These are phyloP conservation scores for Cephus runcator DNA, from an alignment of 2,888 invertebrate species.

Conservation along the genomic window DNA sequence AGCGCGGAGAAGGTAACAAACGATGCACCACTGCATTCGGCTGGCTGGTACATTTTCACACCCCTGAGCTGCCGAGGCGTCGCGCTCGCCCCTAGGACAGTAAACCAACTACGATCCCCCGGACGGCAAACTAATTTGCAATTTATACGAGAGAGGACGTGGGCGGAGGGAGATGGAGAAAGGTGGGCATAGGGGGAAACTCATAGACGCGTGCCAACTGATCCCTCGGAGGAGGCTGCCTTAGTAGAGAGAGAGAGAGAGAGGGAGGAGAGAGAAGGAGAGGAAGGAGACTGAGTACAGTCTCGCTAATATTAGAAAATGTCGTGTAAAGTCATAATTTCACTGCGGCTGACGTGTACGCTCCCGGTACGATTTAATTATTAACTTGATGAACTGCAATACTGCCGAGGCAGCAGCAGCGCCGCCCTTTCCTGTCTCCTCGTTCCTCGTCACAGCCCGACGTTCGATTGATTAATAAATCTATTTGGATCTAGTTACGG, in stretches of 20 bases:
- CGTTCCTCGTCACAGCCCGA: not conserved
- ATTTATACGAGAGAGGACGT: conserved; percentile 30
- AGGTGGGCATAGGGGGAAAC: not conserved
- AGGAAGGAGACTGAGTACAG: not conserved
- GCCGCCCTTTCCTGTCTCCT: not conserved
- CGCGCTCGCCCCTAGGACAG: conserved; percentile 16
- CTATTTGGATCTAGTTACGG: conserved; percentile 5
- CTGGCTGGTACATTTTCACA: not conserved
- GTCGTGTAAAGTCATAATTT: conserved; percentile 21
- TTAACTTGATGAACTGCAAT: conserved; percentile 7
- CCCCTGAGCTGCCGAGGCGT: not conserved
- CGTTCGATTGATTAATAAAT: not conserved
- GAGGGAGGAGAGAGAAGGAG: too few species aligned
- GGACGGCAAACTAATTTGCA: conserved; percentile 44
- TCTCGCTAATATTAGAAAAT: conserved; percentile 19
- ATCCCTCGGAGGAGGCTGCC: not conserved
- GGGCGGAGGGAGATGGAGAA: not conserved
- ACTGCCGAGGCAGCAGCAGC: not conserved
- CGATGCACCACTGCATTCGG: conserved; percentile 4
- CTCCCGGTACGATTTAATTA: conserved; percentile 8
- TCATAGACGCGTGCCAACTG: conserved; percentile 1
- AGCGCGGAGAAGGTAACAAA: not conserved
- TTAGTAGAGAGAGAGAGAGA: not conserved
- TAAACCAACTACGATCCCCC: conserved; percentile 32
- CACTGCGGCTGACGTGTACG: conserved; percentile 7